phyloP scores from a whole-genome alignment of 2,113 vertebrate genomes.

The Thalassoma bifasciatum region DNA sequence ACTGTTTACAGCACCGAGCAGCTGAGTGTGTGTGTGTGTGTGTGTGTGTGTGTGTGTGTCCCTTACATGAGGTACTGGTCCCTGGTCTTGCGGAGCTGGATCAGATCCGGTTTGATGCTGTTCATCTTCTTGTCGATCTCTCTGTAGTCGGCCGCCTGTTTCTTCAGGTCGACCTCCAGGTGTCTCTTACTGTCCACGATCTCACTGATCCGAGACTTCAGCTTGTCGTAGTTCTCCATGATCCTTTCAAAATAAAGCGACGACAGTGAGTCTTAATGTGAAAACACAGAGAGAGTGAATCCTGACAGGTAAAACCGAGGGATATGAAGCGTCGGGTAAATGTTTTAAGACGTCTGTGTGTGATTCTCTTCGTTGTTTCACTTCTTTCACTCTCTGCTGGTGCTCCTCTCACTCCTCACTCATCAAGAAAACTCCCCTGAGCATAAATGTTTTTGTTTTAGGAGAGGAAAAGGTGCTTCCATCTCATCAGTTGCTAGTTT shows the following conservation, averaged over 20 bases:
- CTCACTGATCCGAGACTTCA: conserved; percentile 97
- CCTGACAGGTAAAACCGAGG: too few species aligned
- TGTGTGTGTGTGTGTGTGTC: not conserved
- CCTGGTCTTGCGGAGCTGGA: conserved; percentile 98
- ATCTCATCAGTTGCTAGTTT: too few species aligned
- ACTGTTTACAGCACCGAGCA: too few species aligned
- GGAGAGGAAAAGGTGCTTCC: too few species aligned
- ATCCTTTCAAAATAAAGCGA: conserved; percentile 82
- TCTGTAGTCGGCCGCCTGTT: conserved; percentile 95
- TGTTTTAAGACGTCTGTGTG: too few species aligned
- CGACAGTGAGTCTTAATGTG: not conserved
- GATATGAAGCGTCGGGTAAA: too few species aligned
- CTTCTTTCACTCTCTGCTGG: too few species aligned
- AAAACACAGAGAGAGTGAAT: not conserved
- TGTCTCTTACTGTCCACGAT: conserved; percentile 95
- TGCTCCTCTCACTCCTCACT: too few species aligned
- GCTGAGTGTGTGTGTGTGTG: not conserved
- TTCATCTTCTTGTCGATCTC: conserved; percentile 99
- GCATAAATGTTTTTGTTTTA: too few species aligned
- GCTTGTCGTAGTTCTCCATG: conserved; percentile 98
- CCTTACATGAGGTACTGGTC: conserved; percentile 96
- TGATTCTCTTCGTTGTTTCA: too few species aligned
- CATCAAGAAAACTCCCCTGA: too few species aligned
- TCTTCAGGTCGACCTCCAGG: conserved; percentile 96
- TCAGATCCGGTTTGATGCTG: conserved; percentile 99